Evolutionary conservation across 2,888 invertebrate species (phyloP).

Genomic region (Scotopteryx bipunctaria): DNA sequence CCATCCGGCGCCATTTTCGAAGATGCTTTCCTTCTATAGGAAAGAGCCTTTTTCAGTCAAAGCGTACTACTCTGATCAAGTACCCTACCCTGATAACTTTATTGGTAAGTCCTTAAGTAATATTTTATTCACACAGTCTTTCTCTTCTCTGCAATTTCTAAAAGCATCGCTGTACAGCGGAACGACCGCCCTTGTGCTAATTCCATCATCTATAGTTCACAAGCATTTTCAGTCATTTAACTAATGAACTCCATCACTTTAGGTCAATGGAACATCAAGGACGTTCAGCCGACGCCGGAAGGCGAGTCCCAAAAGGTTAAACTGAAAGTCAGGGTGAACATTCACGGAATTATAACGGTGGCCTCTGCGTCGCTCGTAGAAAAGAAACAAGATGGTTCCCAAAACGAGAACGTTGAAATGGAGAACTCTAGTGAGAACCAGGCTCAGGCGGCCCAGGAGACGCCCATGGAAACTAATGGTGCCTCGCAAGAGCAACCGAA

Average conservation of each 20-base stretch:
- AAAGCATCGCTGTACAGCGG: not conserved
- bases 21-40: conserved; percentile 96
- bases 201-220: conserved; percentile 3
- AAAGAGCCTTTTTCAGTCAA: conserved; percentile 94
- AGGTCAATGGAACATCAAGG: conserved; percentile 91
- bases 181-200: conserved; percentile 6
- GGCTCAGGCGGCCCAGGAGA: conserved; percentile 65
- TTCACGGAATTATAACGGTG: conserved; percentile 95
- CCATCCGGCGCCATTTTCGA: conserved; percentile 96
- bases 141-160: not conserved
- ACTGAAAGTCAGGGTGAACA: conserved; percentile 96
- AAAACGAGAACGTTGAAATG: conserved; percentile 72
- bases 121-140: too few relatives aligned
- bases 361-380: conserved; percentile 93
- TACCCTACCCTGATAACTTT: conserved; percentile 89
- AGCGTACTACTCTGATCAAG: conserved; percentile 90
- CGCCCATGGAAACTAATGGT: conserved; percentile 79
- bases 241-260: conserved; percentile 30
- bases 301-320: conserved; percentile 98
- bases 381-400: conserved; percentile 84
- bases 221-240: conserved; percentile 5
- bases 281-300: conserved; percentile 92
- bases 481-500: conserved; percentile 70
- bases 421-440: conserved; percentile 73
- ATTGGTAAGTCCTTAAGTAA: conserved; percentile 85